Base-by-base conservation (phyloP, 2,888 invertebrate species). In the Sinelater perroti region DNA sequence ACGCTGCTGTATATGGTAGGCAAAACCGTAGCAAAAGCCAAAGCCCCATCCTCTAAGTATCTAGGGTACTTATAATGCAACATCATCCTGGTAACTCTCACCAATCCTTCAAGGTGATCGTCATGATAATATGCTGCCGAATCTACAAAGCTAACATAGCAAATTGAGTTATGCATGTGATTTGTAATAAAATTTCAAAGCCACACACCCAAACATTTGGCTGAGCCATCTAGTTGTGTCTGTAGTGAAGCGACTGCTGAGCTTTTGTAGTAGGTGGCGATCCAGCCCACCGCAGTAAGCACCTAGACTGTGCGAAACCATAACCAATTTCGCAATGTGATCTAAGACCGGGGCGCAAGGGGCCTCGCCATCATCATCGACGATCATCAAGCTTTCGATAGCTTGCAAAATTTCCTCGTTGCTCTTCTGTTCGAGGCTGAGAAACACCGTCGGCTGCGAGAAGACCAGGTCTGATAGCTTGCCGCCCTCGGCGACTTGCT, bases 141-240 rank as follows among this genome's bases (percentile, higher is more conserved):
- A 70, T 94, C 92, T 59, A 88, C 82, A 75, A 94, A 88, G 69
- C 94, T 92, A 76, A 8, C 6, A 33, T 33, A 10, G 20, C 33
- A 14, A 18, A 17, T 31, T 10, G 20, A 33, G 14, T 24, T 5
- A 7, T 7, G 18, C 11, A 13, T 17, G 21, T 13, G 6, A 10
- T 11, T 11, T 21, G 4, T 44, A 17, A 2, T 45, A 45, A 45
- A 45, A 3, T 8, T n/a, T n/a, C n/a, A n/a, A n/a, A n/a, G n/a
- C n/a, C n/a, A n/a, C n/a, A n/a, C 75, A 90, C 90, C 89, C 89
- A 80, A 94, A 94, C 72, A 95, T 83, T 71, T 92, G 88, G 47
- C 91, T 87, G 70, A 95, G 81, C 95, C 95, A 95, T 65, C 91
- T 81, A 2, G 92, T 91, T 0, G 93, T 91, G 72, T 95, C 95